Percentiles rank a stretch among this genome's conserved stretches.
phyloP scores from a whole-genome alignment of 2,797 vertebrate species.

The Glossophaga mutica region DNA sequence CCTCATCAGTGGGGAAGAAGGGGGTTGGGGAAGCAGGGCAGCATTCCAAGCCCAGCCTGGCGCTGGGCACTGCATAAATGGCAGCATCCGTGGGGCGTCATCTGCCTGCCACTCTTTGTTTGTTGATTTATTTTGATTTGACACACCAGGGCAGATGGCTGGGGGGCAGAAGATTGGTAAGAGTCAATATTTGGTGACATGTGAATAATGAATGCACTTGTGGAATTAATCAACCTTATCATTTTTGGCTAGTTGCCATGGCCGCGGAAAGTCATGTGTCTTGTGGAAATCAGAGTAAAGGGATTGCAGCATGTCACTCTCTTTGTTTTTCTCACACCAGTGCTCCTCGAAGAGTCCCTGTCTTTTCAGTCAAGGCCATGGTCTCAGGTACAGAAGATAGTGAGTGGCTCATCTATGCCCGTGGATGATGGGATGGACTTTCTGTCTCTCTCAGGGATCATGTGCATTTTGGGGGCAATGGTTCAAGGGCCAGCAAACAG shows the following conservation, averaged over 20 bases:
- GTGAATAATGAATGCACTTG: conserved; percentile 51
- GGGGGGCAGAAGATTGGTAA: neutral
- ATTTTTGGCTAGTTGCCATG: conserved; percentile 8
- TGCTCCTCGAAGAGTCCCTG: neutral
- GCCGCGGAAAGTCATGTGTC: neutral
- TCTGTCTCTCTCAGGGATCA: neutral
- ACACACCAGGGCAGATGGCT: conserved; percentile 50
- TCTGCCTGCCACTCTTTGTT: conserved; percentile 54
- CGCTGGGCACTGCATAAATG: neutral
- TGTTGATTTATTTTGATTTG: conserved; percentile 66
- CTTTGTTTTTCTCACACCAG: neutral
- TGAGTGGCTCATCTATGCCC: neutral
- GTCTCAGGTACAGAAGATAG: neutral
- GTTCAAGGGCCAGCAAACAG: neutral
- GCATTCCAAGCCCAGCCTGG: neutral
- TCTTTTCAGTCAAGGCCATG: neutral
- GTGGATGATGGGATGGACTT: neutral
- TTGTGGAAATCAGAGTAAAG: neutral
- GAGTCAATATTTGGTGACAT: conserved; percentile 62
- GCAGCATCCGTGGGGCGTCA: neutral
- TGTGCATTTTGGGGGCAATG: neutral
- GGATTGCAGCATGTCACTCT: neutral
- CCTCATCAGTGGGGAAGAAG: neutral
- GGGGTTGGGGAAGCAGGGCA: neutral
- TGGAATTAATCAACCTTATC: conserved; percentile 44